Conservation (phyloP, 2,113 vertebrate species). For the Castor canadensis region DNA sequence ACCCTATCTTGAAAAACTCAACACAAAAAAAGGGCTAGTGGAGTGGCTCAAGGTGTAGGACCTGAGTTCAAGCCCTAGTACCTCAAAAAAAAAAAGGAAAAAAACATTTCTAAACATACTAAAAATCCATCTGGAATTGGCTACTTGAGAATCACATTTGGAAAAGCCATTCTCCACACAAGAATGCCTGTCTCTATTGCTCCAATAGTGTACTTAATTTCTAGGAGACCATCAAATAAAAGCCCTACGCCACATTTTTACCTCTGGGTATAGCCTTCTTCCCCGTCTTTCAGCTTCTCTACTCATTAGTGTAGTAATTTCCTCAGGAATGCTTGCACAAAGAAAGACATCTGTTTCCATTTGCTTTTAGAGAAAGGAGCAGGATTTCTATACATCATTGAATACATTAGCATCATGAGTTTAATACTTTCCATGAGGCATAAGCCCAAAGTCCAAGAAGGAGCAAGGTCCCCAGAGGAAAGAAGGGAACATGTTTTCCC, state of each 20-base stretch:
- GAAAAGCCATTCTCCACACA: conserved; percentile 16
- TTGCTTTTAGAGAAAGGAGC: conserved; percentile 39
- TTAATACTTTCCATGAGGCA: not conserved
- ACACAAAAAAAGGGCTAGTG: too few relatives aligned
- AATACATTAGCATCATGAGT: conserved; percentile 33
- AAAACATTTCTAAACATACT: too few relatives aligned
- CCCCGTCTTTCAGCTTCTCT: not conserved
- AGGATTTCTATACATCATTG: conserved; percentile 30
- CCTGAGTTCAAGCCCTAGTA: too few relatives aligned
- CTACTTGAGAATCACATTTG: conserved; percentile 19
- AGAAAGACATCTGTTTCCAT: conserved; percentile 61
- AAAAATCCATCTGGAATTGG: not conserved
- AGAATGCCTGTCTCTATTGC: not conserved
- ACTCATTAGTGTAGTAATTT: conserved; percentile 32
- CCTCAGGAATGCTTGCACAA: conserved; percentile 9
- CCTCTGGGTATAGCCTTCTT: not conserved
- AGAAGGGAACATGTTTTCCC: not conserved
- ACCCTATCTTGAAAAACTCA: too few relatives aligned
- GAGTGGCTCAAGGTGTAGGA: too few relatives aligned
- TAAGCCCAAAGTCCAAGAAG: not conserved
- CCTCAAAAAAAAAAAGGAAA: too few relatives aligned
- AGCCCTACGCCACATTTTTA: not conserved
- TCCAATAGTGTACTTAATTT: not conserved
- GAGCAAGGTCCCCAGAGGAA: not conserved
- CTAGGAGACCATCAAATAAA: not conserved